These are phyloP conservation scores for Sacculina carcini DNA, from an alignment of 2,888 invertebrate genomes.

Conservation along the genomic window DNA sequence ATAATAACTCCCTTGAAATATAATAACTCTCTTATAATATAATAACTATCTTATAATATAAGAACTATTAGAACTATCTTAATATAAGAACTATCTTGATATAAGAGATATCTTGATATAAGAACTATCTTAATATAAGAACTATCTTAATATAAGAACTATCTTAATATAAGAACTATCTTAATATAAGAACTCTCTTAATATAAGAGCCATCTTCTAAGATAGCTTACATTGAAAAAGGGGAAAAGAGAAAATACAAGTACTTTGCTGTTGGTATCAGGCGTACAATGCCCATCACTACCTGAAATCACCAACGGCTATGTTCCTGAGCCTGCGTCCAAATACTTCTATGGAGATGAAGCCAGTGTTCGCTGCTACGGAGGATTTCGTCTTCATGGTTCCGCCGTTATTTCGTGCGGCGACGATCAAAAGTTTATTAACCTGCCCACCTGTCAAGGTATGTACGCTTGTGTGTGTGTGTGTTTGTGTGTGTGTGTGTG, in stretches of 20 bases:
- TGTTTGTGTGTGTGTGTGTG: neutral
- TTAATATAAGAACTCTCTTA: too few relatives aligned
- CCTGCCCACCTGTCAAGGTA: conserved; percentile 59
- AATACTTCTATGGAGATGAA: conserved; percentile 65
- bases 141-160: too few relatives aligned
- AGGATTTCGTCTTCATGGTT: conserved; percentile 53
- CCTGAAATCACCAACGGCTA: conserved; percentile 53
- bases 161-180: too few relatives aligned
- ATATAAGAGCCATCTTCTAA: too few relatives aligned
- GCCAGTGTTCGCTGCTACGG: conserved; percentile 71
- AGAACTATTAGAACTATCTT: too few relatives aligned
- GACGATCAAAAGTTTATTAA: conserved; percentile 55
- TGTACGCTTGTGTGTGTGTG: neutral
- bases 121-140: too few relatives aligned
- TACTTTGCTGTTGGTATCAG: conserved; percentile 3
- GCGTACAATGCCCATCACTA: conserved; percentile 15
- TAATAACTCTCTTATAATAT: too few relatives aligned
- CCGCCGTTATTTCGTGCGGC: conserved; percentile 58
- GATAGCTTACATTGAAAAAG: neutral
- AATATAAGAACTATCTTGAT: too few relatives aligned
- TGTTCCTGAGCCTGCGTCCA: conserved; percentile 44
- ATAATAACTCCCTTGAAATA: too few relatives aligned
- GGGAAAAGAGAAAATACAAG: neutral
- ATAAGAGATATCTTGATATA: too few relatives aligned
- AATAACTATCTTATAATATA: too few relatives aligned